phyloP scores from a whole-genome alignment of 2,113 vertebrate genomes.

The Rafetus swinhoei region DNA sequence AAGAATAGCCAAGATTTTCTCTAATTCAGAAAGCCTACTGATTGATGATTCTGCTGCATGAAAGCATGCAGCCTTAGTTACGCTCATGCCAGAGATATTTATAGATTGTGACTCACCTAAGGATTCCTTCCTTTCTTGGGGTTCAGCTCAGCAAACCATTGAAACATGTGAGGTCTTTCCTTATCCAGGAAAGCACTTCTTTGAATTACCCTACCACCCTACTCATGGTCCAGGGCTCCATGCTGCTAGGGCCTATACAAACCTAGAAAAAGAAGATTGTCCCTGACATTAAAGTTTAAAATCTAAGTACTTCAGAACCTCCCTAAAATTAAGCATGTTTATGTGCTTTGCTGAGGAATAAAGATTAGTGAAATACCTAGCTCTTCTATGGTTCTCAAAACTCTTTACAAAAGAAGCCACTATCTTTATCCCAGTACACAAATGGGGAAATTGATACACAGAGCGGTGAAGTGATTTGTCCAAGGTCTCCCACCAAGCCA shows the following conservation, averaged over 20 bases:
- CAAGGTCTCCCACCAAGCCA: neutral
- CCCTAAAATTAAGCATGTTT: neutral
- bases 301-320: neutral
- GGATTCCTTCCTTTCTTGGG: constrained; percentile 26
- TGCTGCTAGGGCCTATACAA: neutral
- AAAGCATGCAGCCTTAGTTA: neutral
- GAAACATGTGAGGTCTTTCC: neutral
- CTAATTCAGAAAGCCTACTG: constrained; percentile 41
- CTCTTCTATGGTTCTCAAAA: neutral
- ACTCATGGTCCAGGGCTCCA: neutral
- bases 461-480: neutral
- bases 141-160: neutral
- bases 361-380: neutral
- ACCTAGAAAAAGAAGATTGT: neutral
- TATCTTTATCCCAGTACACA: neutral
- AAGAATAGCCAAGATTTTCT: constrained; percentile 54
- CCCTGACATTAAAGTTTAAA: neutral
- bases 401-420: neutral
- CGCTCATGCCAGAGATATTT: constrained; percentile 37
- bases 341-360: neutral
- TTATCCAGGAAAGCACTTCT: neutral
- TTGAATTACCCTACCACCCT: neutral
- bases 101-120: constrained; percentile 14
- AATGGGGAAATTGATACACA: neutral
- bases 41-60: neutral